Conservation (phyloP, 2,113 vertebrate genomes). For the Alligator sinensis region DNA sequence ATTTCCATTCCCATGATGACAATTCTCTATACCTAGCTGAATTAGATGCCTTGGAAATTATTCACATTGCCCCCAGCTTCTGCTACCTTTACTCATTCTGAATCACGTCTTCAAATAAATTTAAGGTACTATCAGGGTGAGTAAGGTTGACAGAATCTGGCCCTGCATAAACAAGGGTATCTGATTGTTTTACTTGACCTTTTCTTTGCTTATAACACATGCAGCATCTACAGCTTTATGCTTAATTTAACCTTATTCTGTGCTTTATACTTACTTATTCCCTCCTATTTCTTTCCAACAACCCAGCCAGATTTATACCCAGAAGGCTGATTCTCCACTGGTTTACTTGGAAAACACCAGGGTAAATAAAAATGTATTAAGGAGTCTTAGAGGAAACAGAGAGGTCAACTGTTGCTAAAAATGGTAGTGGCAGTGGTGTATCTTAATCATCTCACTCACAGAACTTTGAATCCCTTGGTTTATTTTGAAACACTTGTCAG, state of each 20-base stretch:
- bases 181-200: not conserved
- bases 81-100: not conserved
- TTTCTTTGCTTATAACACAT: not conserved
- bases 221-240: not conserved
- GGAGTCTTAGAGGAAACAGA: slow-evolving; percentile 16
- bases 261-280: not conserved
- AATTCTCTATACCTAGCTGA: not conserved
- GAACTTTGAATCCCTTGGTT: accelerated
- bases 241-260: not conserved
- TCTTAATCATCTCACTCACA: slow-evolving; percentile 31
- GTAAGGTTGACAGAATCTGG: accelerated
- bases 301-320: slow-evolving; percentile 37
- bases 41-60: not conserved
- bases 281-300: slow-evolving; percentile 62
- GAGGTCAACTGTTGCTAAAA: slow-evolving; percentile 40
- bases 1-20: accelerated
- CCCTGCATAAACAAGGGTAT: accelerated
- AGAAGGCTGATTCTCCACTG: slow-evolving; percentile 63
- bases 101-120: accelerated
- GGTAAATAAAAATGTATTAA: slow-evolving; percentile 58
- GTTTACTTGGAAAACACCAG: slow-evolving; percentile 61
- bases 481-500: not conserved
- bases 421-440: not conserved
- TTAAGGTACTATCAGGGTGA: accelerated
- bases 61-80: not conserved